A percentile compares a stretch with the other conserved stretches of the same genome.
phyloP scores from a whole-genome alignment of 2,797 vertebrate genomes.

The Chloroceryle inda region DNA sequence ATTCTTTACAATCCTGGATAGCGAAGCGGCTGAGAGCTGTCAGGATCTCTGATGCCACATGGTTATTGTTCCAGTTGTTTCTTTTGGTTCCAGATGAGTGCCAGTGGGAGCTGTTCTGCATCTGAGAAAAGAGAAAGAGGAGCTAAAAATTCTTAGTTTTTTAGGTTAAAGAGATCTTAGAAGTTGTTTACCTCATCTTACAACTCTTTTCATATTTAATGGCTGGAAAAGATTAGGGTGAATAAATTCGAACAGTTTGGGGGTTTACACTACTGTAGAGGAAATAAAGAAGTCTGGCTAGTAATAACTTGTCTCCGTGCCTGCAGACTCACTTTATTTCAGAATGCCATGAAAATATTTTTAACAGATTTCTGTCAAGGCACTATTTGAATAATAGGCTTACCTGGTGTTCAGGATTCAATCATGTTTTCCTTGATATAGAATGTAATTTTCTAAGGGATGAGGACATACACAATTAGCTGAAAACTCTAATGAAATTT shows the following conservation, averaged over 20 bases:
- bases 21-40: neutral
- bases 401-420: constrained; percentile 22
- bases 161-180: neutral
- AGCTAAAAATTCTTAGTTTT: constrained; percentile 14
- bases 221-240: constrained; percentile 18
- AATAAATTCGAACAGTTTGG: constrained; percentile 31
- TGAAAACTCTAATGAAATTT: constrained; percentile 26
- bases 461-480: neutral
- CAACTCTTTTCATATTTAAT: constrained; percentile 24
- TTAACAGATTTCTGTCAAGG: constrained; percentile 38
- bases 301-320: neutral
- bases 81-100: constrained; percentile 55
- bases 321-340: constrained; percentile 25
- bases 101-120: constrained; percentile 1
- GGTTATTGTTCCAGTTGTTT: constrained; percentile 34
- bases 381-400: constrained; percentile 20
- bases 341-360: constrained; percentile 47
- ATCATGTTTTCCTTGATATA: neutral
- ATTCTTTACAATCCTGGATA: constrained; percentile 45
- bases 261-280: neutral
- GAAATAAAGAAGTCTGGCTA: constrained; percentile 47
- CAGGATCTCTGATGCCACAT: constrained; percentile 16
- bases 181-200: constrained; percentile 8
- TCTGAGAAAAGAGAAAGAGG: constrained; percentile 42
- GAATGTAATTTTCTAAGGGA: neutral